Evolutionary conservation across 2,113 vertebrate species (phyloP).

Genomic region (Siniperca chuatsi): DNA sequence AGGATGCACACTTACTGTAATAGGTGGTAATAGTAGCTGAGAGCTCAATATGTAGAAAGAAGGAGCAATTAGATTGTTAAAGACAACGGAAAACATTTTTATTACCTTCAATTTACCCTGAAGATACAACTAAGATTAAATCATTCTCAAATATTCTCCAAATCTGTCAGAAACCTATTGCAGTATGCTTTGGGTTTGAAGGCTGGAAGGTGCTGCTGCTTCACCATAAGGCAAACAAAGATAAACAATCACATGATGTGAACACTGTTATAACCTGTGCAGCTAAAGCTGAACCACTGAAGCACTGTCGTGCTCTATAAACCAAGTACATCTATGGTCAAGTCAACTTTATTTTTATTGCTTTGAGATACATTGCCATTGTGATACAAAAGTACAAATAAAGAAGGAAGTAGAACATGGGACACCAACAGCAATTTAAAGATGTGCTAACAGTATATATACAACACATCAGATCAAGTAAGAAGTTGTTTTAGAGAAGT

Average conservation of each 20-base stretch:
- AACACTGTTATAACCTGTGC: neutral
- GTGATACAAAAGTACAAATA: neutral
- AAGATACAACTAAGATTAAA: neutral
- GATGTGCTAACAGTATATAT: no score
- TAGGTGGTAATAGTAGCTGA: neutral
- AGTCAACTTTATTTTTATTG: neutral
- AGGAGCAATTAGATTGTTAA: neutral
- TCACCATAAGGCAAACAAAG: neutral
- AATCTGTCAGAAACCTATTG: neutral
- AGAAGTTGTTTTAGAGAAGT: neutral
- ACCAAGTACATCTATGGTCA: neutral
- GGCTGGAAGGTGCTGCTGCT: neutral
- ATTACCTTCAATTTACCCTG: no score
- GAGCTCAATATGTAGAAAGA: neutral
- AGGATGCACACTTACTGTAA: neutral
- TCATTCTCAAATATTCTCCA: neutral
- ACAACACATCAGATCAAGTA: neutral
- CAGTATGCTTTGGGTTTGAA: neutral
- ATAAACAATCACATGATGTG: neutral
- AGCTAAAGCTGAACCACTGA: neutral
- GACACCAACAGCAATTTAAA: neutral
- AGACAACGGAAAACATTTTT: neutral
- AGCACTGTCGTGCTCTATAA: neutral
- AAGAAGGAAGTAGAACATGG: no score
- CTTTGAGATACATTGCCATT: neutral